These are phyloP conservation scores for Sebastes aleutianus DNA, from an alignment of 2,797 vertebrate genomes.

Conservation along the genomic window DNA sequence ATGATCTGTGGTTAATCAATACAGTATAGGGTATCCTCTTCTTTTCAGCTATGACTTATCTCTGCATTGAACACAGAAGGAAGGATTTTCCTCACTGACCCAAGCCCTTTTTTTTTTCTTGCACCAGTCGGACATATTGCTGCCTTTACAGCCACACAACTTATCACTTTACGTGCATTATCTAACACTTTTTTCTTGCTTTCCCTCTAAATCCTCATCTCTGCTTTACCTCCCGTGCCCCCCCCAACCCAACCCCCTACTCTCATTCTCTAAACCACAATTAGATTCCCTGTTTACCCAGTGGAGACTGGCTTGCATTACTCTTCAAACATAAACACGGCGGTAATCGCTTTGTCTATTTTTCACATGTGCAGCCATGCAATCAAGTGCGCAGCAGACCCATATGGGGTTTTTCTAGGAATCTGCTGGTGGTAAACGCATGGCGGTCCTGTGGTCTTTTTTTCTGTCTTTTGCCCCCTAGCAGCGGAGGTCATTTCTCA, in stretches of 20 bases:
- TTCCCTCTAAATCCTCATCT: conserved; percentile 25
- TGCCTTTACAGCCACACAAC: background rate
- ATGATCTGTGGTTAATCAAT: conserved; percentile 63
- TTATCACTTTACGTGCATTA: conserved; percentile 16
- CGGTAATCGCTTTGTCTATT: conserved; percentile 81
- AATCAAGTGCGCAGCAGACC: conserved; percentile 71
- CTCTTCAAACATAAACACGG: conserved; percentile 79
- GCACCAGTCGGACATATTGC: background rate
- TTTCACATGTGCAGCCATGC: conserved; percentile 82
- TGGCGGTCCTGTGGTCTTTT: conserved; percentile 66
- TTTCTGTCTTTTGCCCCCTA: conserved; percentile 53
- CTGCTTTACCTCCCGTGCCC: conserved; percentile 57
- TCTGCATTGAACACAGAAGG: conserved; percentile 25
- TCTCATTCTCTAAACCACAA: conserved; percentile 69
- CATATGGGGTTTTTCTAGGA: conserved; percentile 74
- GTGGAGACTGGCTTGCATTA: conserved; percentile 78
- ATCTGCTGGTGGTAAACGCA: conserved; percentile 70
- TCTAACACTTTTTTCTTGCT: conserved; percentile 11
- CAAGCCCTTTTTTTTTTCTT: background rate
- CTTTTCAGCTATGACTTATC: conserved; percentile 28
- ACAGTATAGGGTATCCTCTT: conserved; percentile 47
- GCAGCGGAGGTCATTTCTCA: conserved; percentile 68
- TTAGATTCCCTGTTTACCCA: conserved; percentile 80
- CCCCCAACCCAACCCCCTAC: conserved; percentile 34
- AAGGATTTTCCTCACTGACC: conserved; percentile 20